Percentiles rank a stretch among this genome's conserved stretches.
These are phyloP conservation scores for Eumaeus atala DNA, from an alignment of 1,140 invertebrate species.

Conservation along the genomic window DNA sequence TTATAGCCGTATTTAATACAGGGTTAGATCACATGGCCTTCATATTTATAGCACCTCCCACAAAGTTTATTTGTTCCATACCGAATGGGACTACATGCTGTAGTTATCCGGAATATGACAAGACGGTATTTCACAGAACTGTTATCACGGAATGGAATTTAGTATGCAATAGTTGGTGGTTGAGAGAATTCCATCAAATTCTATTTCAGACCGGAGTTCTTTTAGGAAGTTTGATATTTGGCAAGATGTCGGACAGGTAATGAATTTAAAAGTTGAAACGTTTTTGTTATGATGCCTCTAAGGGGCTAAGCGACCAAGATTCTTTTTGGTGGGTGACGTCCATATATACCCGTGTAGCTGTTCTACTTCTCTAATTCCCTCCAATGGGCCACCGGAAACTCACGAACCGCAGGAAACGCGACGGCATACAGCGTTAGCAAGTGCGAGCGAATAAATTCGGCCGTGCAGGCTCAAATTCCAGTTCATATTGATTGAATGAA, in stretches of 20 bases:
- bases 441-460: no score
- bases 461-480: no score
- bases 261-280: not conserved
- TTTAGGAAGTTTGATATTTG: conserved; percentile 58
- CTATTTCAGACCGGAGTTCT: conserved; percentile 64
- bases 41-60: conserved; percentile 77
- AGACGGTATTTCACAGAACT: conserved; percentile 78
- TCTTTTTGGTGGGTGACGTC: no score
- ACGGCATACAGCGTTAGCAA: no score
- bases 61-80: conserved; percentile 53
- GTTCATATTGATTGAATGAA: no score
- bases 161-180: conserved; percentile 77
- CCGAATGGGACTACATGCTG: conserved; percentile 57
- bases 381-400: no score
- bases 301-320: no score
- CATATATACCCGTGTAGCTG: no score
- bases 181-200: conserved; percentile 80
- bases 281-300: no score
- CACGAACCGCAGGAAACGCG: no score
- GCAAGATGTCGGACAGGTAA: conserved; percentile 61
- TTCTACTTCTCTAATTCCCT: no score
- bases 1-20: conserved; percentile 80
- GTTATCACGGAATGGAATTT: conserved; percentile 85
- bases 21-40: conserved; percentile 81
- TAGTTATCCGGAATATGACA: conserved; percentile 75